Conservation (phyloP, 2,797 vertebrate genomes). For the Betta splendens region DNA sequence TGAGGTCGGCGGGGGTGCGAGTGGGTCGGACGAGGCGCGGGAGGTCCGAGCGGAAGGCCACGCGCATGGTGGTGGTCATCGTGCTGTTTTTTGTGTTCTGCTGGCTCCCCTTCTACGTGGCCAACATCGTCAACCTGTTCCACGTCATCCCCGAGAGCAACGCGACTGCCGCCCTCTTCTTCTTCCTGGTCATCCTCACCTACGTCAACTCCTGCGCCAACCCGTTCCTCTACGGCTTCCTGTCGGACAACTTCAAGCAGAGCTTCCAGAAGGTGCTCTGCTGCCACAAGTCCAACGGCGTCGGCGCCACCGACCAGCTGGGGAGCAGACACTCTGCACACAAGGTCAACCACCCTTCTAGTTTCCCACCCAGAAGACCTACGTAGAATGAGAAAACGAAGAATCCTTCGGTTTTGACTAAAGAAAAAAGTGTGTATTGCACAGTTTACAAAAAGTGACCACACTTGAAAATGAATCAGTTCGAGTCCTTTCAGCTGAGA, state of each 20-base stretch:
- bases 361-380: slow-evolving; percentile 41
- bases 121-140: slow-evolving; percentile 92
- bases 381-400: slow-evolving; percentile 61
- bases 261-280: slow-evolving; percentile 82
- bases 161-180: slow-evolving; percentile 81
- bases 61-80: slow-evolving; percentile 95
- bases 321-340: slow-evolving; percentile 25
- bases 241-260: slow-evolving; percentile 93
- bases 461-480: no score
- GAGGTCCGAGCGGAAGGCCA: slow-evolving; percentile 90
- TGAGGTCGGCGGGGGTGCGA: slow-evolving; percentile 86
- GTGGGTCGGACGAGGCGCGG: slow-evolving; percentile 83
- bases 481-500: no score
- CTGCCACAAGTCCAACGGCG: slow-evolving; percentile 68
- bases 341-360: slow-evolving; percentile 68
- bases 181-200: slow-evolving; percentile 88
- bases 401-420: no score
- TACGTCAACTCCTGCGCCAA: slow-evolving; percentile 97
- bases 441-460: no score
- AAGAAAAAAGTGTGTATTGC: no score
- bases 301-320: slow-evolving; percentile 28
- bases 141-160: slow-evolving; percentile 86
- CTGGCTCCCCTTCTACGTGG: slow-evolving; percentile 92
- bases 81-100: slow-evolving; percentile 92
- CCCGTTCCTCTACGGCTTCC: slow-evolving; percentile 91